Conservation (phyloP, 2,797 vertebrate genomes). For the Sebastiscus albofasciatus region DNA sequence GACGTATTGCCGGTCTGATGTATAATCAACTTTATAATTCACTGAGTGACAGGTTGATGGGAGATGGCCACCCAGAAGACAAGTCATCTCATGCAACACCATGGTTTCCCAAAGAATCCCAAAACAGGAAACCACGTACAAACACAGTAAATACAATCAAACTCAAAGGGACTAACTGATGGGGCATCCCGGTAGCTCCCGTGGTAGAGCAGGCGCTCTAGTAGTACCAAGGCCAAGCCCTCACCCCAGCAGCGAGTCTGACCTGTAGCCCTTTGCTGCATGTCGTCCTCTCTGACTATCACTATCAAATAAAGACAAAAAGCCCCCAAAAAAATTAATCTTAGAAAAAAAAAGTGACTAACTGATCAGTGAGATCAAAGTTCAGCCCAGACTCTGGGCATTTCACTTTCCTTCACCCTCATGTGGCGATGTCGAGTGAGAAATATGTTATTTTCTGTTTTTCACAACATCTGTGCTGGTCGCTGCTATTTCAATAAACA, state of each 20-base stretch:
- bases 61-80: background rate
- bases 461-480: conserved; percentile 47
- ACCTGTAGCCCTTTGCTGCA: too few species aligned
- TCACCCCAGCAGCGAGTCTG: too few species aligned
- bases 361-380: conserved; percentile 60
- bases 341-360: conserved; percentile 17
- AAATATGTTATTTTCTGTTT: conserved; percentile 56
- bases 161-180: conserved; percentile 34
- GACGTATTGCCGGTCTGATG: too few species aligned
- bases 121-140: conserved; percentile 3
- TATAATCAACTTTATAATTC: background rate
- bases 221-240: too few species aligned
- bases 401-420: conserved; percentile 18
- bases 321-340: too few species aligned
- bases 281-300: too few species aligned
- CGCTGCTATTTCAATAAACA: conserved; percentile 67
- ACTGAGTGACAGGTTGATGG: background rate
- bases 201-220: too few species aligned
- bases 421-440: conserved; percentile 24
- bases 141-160: conserved; percentile 27
- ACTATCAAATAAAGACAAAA: too few species aligned
- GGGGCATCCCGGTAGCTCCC: too few species aligned
- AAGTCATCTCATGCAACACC: background rate
- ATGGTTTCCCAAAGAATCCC: background rate
- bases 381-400: conserved; percentile 22